Percentiles rank a stretch among this genome's conserved stretches.
Evolutionary conservation across 2,888 invertebrate species (phyloP).

Genomic region (Hirtodrosophila alboralis): DNA sequence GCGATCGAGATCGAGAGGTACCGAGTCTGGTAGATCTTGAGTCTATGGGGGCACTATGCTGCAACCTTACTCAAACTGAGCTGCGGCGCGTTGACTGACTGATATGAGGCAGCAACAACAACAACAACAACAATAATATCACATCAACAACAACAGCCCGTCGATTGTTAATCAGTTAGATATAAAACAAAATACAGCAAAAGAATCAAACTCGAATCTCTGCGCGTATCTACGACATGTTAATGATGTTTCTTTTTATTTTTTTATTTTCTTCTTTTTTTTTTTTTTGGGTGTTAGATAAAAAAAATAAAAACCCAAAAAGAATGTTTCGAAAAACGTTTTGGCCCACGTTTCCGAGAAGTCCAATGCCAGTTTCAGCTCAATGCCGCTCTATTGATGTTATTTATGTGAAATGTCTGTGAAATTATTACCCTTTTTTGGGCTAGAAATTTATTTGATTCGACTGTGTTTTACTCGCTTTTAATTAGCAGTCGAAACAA

Average conservation of each 20-base stretch:
- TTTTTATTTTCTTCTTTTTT: conserved; percentile 22
- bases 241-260: conserved; percentile 68
- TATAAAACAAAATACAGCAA: conserved; percentile 76
- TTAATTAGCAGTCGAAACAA: conserved; percentile 72
- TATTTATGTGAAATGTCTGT: conserved; percentile 78
- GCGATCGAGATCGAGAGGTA: conserved; percentile 60
- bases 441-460: conserved; percentile 74
- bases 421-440: conserved; percentile 74
- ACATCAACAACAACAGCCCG: conserved; percentile 41
- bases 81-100: conserved; percentile 73
- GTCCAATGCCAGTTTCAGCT: conserved; percentile 13
- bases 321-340: conserved; percentile 62
- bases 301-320: conserved; percentile 44
- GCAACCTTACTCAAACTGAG: conserved; percentile 73
- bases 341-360: conserved; percentile 71
- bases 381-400: conserved; percentile 70
- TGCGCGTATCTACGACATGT: conserved; percentile 73
- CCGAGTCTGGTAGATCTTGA: conserved; percentile 32
- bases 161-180: conserved; percentile 80
- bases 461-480: conserved; percentile 76
- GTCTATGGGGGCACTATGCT: conserved; percentile 49
- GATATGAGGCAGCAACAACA: conserved; percentile 64
- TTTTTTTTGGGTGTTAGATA: conserved; percentile 41
- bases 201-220: conserved; percentile 70
- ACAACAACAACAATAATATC: conserved; percentile 28